phyloP scores from a whole-genome alignment of 2,113 vertebrate species.

The Urocynchramus pylzowi region DNA sequence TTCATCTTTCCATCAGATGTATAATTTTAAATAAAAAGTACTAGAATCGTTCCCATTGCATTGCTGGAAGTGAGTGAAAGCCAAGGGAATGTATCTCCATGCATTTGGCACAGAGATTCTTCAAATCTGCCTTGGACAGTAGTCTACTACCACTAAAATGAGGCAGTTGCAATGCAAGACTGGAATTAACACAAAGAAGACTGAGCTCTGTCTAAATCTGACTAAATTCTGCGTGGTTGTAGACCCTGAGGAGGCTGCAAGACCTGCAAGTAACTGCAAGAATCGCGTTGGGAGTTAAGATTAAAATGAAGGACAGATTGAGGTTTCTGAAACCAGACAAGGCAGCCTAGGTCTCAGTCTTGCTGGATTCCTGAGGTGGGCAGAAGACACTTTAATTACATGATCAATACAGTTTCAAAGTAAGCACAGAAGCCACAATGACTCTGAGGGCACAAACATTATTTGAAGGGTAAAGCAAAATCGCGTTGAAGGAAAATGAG shows the following conservation, averaged over 20 bases:
- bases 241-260: background rate
- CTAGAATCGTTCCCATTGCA: background rate
- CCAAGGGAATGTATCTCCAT: background rate
- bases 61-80: slow-evolving; percentile 4
- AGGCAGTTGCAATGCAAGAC: background rate
- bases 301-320: background rate
- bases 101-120: background rate
- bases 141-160: background rate
- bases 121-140: background rate
- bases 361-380: background rate
- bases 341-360: slow-evolving; percentile 6
- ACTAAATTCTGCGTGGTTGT: background rate
- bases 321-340: slow-evolving; percentile 7
- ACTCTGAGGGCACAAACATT: slow-evolving; percentile 40
- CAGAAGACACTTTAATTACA: slow-evolving; percentile 45
- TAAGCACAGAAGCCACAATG: slow-evolving; percentile 26
- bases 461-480: slow-evolving; percentile 30
- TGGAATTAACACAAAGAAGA: background rate
- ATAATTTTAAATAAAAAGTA: background rate
- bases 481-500: background rate
- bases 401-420: slow-evolving; percentile 57
- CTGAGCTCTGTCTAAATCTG: background rate
- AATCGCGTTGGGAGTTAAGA: background rate
- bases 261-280: background rate
- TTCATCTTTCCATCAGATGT: slow-evolving; percentile 16